Conservation (phyloP, 2,888 invertebrate genomes). For the Trachelus stipa region DNA sequence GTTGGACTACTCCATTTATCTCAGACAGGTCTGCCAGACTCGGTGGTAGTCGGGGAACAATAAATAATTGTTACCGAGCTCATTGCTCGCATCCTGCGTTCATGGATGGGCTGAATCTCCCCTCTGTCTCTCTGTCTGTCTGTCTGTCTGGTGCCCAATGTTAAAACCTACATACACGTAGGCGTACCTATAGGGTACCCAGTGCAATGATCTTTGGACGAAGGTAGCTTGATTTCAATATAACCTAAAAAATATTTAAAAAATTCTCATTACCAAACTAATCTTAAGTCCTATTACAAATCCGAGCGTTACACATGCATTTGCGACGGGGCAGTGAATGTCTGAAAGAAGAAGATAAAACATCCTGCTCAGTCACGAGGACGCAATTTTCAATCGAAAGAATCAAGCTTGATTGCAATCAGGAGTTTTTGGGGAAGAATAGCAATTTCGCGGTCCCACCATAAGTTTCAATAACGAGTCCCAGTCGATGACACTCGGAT, state of each 20-base stretch:
- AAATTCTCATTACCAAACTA: neutral
- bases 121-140: conserved; percentile 55
- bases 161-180: neutral
- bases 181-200: neutral
- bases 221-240: no score
- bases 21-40: conserved; percentile 39
- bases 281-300: neutral
- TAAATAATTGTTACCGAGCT: conserved; percentile 63
- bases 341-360: neutral
- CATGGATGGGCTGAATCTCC: conserved; percentile 48
- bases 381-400: neutral
- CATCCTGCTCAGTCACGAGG: neutral
- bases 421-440: conserved; percentile 24
- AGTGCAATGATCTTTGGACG: neutral
- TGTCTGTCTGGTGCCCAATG: conserved; percentile 40
- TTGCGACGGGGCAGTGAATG: neutral
- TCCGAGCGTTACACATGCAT: neutral
- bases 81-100: conserved; percentile 64
- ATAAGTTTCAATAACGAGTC: conserved; percentile 49
- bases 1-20: neutral
- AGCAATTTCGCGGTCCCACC: conserved; percentile 15
- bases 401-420: conserved; percentile 58
- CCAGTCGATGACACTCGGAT: conserved; percentile 42
- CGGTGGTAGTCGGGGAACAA: conserved; percentile 55
- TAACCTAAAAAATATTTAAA: neutral